Evolutionary conservation across 2,113 vertebrate genomes (phyloP), one percentile per base, ranked within the genome.

Genomic region (Pterocles orientalis): DNA sequence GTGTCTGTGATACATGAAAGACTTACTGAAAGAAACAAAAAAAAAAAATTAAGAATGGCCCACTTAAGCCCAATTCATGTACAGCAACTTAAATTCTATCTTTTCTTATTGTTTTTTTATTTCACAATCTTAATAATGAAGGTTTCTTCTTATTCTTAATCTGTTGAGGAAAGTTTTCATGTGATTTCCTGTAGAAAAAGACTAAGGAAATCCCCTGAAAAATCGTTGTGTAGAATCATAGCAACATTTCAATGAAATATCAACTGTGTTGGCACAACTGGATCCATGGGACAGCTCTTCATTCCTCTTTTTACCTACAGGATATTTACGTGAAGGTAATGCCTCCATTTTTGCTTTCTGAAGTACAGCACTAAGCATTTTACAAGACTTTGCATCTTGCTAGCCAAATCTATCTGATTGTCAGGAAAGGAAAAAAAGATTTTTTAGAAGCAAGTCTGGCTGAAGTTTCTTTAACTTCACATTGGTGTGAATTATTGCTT

Each of bases 401-500:
- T 76, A 73, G 72, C 29, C 60, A 86, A 95, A 77, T 70, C n/a
- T 66, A 31, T 77, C 53, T 51, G 23, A 61, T 48, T 64, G 39
- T 47, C 34, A 45, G n/a, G 53, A 39, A 39, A 29, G 5, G 61
- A 82, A 53, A 53, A 64, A n/a, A 53, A 70, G 29, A 26, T 83
- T 95, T 95, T 84, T 43, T 47, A 82, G 71, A 95, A 86, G 21
- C 10, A 81, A 92, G 28, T 84, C 66, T 85, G 94, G 69, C 25
- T 82, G 43, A 82, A 84, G 88, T 81, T 90, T 80, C 84, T 93
- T 84, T 82, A 92, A 78, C 61, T 93, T 92, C 47, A 61, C 39
- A 18, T 73, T 48, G 18, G 26, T 87, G 86, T 95, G 85, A 95
- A 80, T 93, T 92, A 97, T 94, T 93, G 57, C 65, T 97, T 97